Evolutionary conservation across 2,113 vertebrate species (phyloP).

Genomic region (Prolemur simus): DNA sequence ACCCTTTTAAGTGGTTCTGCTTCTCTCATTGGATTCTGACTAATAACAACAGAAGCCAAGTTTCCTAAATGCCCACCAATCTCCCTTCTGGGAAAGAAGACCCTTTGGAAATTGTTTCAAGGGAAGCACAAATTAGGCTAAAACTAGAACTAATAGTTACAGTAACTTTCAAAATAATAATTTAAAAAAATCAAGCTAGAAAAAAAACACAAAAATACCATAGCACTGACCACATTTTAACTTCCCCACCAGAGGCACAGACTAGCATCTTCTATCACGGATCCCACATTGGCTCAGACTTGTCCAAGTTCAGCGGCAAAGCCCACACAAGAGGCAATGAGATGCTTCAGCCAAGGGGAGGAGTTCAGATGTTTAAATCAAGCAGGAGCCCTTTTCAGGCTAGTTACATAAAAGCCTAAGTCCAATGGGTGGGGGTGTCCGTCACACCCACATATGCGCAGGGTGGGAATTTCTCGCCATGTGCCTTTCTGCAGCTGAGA

Average conservation of each 20-base stretch:
- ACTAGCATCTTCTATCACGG: background rate
- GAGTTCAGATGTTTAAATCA: background rate
- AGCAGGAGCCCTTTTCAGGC: background rate
- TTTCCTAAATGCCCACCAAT: background rate
- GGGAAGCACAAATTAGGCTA: background rate
- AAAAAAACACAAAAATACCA: background rate
- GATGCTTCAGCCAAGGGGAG: background rate
- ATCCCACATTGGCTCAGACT: background rate
- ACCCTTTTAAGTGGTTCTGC: background rate
- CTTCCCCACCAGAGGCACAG: background rate
- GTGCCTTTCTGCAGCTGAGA: background rate
- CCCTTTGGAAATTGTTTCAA: constrained; percentile 16
- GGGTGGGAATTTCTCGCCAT: background rate
- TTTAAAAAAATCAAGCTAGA: background rate
- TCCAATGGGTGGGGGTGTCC: no score
- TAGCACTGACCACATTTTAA: background rate
- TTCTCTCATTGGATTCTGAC: background rate
- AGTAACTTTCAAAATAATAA: constrained; percentile 29
- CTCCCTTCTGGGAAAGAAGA: background rate
- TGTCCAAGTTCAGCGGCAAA: background rate
- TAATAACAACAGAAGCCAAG: background rate
- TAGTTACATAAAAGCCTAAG: background rate
- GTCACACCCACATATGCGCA: background rate
- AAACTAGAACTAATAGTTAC: constrained; percentile 37
- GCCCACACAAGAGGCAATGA: background rate